A percentile compares a stretch with the other conserved stretches of the same genome.
Conservation (phyloP, 2,888 invertebrate species). For the Acronicta alni region DNA sequence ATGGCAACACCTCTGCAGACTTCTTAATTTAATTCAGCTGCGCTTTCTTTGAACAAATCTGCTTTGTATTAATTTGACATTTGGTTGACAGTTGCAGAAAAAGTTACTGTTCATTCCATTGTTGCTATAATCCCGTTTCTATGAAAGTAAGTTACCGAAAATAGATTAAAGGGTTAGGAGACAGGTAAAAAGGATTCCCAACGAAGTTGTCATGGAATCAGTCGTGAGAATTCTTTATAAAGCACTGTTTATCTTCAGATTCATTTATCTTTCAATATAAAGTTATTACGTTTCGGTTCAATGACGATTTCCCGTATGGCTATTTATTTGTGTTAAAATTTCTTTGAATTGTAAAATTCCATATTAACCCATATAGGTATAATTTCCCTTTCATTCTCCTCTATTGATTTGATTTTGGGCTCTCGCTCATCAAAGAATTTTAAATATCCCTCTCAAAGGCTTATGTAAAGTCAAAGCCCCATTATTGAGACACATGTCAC, state of each 20-base stretch:
- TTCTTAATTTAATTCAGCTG: slow-evolving; percentile 81
- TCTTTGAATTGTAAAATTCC: not conserved
- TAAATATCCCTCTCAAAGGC: slow-evolving; percentile 58
- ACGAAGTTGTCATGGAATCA: slow-evolving; percentile 56
- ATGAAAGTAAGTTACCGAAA: slow-evolving; percentile 58
- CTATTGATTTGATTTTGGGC: slow-evolving; percentile 8
- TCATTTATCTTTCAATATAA: not conserved
- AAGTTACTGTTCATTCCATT: slow-evolving; percentile 63
- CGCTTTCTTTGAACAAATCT: slow-evolving; percentile 71
- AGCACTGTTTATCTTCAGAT: not conserved
- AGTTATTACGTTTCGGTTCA: not conserved
- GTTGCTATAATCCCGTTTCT: slow-evolving; percentile 72
- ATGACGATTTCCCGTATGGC: no score
- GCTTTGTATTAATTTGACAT: slow-evolving; percentile 84
- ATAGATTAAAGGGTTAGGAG: slow-evolving; percentile 74
- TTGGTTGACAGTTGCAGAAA: slow-evolving; percentile 77
- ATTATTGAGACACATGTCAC: slow-evolving; percentile 86
- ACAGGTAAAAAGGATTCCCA: slow-evolving; percentile 74
- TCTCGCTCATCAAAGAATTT: slow-evolving; percentile 49
- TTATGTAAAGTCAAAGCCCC: slow-evolving; percentile 59
- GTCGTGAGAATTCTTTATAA: not conserved
- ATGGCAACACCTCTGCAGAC: slow-evolving; percentile 59
- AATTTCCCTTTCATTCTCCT: not conserved
- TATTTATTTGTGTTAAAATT: not conserved
- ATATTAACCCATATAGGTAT: not conserved